phyloP scores from a whole-genome alignment of 1,140 invertebrate genomes.

The Pantala flavescens region DNA sequence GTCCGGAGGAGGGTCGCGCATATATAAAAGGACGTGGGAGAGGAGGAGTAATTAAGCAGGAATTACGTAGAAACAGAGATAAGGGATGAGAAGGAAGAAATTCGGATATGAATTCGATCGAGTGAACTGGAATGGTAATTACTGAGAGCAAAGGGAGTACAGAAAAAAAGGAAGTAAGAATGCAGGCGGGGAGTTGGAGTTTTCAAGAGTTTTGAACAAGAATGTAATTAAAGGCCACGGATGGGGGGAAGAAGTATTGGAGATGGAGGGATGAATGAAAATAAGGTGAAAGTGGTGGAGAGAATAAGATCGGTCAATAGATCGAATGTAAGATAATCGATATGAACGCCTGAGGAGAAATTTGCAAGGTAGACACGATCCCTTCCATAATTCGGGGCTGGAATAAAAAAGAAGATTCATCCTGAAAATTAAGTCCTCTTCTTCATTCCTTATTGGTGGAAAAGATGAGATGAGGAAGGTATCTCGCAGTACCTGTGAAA shows the following conservation, averaged over 20 bases:
- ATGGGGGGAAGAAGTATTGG: neutral
- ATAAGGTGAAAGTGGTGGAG: neutral
- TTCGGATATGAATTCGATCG: conserved; percentile 1
- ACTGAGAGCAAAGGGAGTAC: neutral
- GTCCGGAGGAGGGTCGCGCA: no score
- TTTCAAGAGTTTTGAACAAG: conserved; percentile 3
- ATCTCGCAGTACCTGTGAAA: no score
- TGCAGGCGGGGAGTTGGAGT: neutral
- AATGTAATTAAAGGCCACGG: conserved; percentile 2
- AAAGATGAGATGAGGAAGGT: no score
- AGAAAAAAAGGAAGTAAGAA: neutral
- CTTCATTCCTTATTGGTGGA: no score
- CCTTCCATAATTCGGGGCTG: no score
- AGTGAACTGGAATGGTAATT: neutral
- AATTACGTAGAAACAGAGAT: neutral
- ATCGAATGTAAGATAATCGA: neutral
- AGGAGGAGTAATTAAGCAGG: neutral
- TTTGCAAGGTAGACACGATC: no score
- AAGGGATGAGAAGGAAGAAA: neutral
- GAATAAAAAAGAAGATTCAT: no score
- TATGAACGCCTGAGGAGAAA: neutral
- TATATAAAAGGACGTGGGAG: no score
- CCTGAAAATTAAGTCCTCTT: no score
- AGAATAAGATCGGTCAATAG: neutral
- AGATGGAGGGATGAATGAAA: neutral